phyloP scores from a whole-genome alignment of 2,113 vertebrate genomes.

The Cyprinodon tularosa region DNA sequence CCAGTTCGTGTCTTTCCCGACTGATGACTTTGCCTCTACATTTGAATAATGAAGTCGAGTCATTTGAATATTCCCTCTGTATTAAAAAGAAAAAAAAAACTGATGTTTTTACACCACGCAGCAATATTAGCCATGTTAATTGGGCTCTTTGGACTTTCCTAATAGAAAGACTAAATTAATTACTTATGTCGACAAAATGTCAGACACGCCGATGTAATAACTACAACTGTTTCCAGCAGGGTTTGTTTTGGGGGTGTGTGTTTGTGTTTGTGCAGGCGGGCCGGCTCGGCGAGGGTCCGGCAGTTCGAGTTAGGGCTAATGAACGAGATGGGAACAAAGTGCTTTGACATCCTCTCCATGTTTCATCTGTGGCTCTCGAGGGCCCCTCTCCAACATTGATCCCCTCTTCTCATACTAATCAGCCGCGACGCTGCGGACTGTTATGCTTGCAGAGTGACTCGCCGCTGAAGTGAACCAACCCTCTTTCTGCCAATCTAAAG shows the following conservation, averaged over 20 bases:
- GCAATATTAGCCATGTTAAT: conserved; percentile 84
- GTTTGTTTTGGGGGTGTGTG: conserved; percentile 69
- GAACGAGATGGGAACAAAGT: conserved; percentile 70
- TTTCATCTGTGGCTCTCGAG: conserved; percentile 70
- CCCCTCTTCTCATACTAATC: conserved; percentile 71
- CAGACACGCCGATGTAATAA: conserved; percentile 80
- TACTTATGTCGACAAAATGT: conserved; percentile 85
- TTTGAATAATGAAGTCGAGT: conserved; percentile 84
- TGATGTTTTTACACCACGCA: conserved; percentile 81
- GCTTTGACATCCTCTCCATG: conserved; percentile 73
- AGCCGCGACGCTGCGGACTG: conserved; percentile 65
- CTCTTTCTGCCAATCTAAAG: conserved; percentile 33
- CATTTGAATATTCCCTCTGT: conserved; percentile 86
- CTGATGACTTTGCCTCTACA: conserved; percentile 82
- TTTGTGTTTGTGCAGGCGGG: conserved; percentile 33
- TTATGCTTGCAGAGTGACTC: conserved; percentile 58
- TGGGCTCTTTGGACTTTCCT: conserved; percentile 83
- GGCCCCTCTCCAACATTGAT: conserved; percentile 70
- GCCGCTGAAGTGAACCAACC: conserved; percentile 22
- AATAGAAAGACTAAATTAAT: conserved; percentile 83
- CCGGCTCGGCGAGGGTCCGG: conserved; percentile 29
- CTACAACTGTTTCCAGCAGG: conserved; percentile 68
- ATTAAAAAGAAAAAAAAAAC: conserved; percentile 72
- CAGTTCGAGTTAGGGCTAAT: conserved; percentile 74
- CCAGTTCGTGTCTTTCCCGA: conserved; percentile 71